Conservation (phyloP, 1,140 invertebrate genomes). For the Neodiprion fabricii region DNA sequence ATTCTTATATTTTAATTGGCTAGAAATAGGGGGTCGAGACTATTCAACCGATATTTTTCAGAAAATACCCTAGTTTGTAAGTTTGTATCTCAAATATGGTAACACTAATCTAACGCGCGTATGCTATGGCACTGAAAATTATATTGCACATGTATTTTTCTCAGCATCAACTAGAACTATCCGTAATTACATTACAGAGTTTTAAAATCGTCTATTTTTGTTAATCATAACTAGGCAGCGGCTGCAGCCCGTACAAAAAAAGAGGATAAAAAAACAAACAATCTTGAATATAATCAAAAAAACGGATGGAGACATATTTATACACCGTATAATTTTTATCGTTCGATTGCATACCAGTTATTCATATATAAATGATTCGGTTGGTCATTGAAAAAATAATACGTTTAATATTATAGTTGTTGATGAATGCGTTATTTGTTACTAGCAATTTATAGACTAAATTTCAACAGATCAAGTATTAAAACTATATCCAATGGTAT, state of each 20-base stretch:
- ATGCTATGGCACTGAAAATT: background rate
- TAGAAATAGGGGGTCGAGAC: slow-evolving; percentile 35
- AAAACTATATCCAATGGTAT: slow-evolving; percentile 32
- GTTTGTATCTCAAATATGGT: background rate
- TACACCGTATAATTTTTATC: background rate
- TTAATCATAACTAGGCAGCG: too few relatives aligned
- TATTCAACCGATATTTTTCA: slow-evolving; percentile 36
- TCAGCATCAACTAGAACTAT: background rate
- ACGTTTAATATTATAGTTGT: background rate
- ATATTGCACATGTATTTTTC: background rate
- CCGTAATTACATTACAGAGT: background rate
- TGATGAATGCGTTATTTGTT: slow-evolving; percentile 19
- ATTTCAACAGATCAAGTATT: slow-evolving; percentile 34
- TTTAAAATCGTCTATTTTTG: background rate
- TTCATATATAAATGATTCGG: too few relatives aligned
- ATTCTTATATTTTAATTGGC: slow-evolving; percentile 39
- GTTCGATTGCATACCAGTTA: too few relatives aligned
- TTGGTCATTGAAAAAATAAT: background rate
- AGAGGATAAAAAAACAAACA: background rate
- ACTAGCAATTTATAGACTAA: slow-evolving; percentile 31
- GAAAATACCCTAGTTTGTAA: slow-evolving; percentile 29
- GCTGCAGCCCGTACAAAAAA: too few relatives aligned
- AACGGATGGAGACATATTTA: background rate
- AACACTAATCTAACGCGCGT: background rate
- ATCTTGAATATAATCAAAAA: background rate